A percentile compares a stretch with the other conserved stretches of the same genome.
Evolutionary conservation across 2,888 invertebrate species (phyloP).

Genomic region (Scrobipalpa atriplicella): DNA sequence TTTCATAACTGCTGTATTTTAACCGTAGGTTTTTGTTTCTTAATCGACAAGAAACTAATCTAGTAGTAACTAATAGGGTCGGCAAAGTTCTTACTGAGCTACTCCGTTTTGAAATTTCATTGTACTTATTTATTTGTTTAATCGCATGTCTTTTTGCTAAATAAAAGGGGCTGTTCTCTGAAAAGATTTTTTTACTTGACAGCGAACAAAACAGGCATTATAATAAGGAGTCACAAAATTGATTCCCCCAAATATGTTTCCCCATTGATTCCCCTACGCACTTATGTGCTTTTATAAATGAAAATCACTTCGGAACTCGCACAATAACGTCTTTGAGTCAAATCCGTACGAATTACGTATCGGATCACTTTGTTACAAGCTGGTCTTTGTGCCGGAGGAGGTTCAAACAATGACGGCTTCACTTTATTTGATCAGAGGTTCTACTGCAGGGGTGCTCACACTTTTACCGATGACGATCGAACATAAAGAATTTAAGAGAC

Average conservation of each 20-base stretch:
- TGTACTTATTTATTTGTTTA: too few relatives aligned
- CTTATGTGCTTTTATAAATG: background rate
- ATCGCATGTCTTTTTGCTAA: too few relatives aligned
- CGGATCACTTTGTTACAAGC: background rate
- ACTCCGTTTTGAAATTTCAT: too few relatives aligned
- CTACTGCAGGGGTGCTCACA: too few relatives aligned
- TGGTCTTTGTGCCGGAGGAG: background rate
- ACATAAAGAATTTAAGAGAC: too few relatives aligned
- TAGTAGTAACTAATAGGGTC: too few relatives aligned
- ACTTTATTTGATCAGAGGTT: slow-evolving; percentile 11
- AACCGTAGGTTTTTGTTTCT: too few relatives aligned
- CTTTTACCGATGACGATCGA: too few relatives aligned
- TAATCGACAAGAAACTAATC: too few relatives aligned
- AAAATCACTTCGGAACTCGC: background rate
- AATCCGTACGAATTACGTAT: background rate
- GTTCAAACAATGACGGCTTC: background rate
- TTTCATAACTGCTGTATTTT: too few relatives aligned
- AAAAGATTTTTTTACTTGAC: background rate
- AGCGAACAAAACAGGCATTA: background rate
- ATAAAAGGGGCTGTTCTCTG: background rate
- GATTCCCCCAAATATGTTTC: background rate
- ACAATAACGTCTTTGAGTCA: background rate
- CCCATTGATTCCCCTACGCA: background rate
- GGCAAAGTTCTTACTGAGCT: too few relatives aligned
- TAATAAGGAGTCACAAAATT: background rate